Percentiles rank a stretch among this genome's conserved stretches.
Conservation (phyloP, 2,797 vertebrate species). For the Ibycter americanus region DNA sequence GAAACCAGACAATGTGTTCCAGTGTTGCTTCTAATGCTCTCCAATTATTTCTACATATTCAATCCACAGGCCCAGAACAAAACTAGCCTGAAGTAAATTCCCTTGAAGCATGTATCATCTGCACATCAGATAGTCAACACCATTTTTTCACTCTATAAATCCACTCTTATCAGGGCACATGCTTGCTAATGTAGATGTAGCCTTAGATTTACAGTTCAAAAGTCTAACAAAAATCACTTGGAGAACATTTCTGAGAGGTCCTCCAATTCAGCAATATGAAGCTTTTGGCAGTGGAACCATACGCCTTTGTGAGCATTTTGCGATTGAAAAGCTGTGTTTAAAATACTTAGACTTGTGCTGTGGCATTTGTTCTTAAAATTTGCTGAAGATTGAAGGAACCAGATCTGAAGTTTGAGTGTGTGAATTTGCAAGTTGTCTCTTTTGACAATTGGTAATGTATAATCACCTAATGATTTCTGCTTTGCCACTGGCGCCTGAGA, state of each 20-base stretch:
- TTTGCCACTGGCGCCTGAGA: neutral
- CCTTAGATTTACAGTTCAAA: neutral
- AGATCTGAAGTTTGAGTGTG: neutral
- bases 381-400: neutral
- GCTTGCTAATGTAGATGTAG: neutral
- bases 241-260: neutral
- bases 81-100: neutral
- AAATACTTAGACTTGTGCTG: neutral
- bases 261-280: neutral
- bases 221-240: neutral
- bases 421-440: neutral
- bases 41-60: slow-evolving; percentile 14
- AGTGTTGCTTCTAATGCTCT: slow-evolving; percentile 3
- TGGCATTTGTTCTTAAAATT: neutral
- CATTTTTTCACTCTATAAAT: slow-evolving; percentile 25
- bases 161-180: neutral
- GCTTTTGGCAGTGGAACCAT: neutral
- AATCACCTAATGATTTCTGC: neutral
- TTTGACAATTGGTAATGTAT: neutral
- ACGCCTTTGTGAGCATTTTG: neutral
- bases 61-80: neutral
- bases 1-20: slow-evolving; percentile 18
- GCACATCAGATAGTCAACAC: neutral
- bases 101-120: neutral
- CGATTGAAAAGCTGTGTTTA: neutral